These are phyloP conservation scores for Pantelozetes paolii DNA, from an alignment of 2,888 invertebrate genomes.

Conservation along the genomic window DNA sequence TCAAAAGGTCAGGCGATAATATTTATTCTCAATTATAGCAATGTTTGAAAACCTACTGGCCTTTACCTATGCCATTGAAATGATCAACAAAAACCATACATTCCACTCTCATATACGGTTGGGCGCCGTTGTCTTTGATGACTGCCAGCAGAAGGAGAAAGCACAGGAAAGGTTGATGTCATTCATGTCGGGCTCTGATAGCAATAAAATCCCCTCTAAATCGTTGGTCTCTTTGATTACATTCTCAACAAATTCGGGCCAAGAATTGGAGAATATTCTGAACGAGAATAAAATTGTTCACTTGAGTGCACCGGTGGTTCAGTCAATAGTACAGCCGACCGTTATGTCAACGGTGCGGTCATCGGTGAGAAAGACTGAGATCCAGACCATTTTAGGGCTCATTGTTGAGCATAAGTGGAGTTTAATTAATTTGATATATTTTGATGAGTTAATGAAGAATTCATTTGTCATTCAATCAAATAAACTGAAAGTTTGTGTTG, in stretches of 20 bases:
- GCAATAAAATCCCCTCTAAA: not conserved
- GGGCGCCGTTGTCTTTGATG: slow-evolving; percentile 53
- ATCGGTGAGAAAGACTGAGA: not conserved
- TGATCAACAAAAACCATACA: not conserved
- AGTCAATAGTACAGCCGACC: not conserved
- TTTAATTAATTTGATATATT: slow-evolving; percentile 35
- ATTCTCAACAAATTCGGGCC: not conserved
- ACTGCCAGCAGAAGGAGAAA: slow-evolving; percentile 51
- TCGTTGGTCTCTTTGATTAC: slow-evolving; percentile 4
- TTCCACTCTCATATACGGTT: slow-evolving; percentile 1
- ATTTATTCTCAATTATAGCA: not conserved
- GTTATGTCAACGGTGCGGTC: not conserved
- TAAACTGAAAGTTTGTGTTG: slow-evolving; percentile 36
- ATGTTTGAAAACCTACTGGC: slow-evolving; percentile 40
- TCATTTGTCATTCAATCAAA: slow-evolving; percentile 36
- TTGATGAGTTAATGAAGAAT: slow-evolving; percentile 11
- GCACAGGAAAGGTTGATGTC: slow-evolving; percentile 51
- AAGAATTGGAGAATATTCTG: not conserved
- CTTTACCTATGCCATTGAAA: slow-evolving; percentile 28
- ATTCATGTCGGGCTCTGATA: not conserved
- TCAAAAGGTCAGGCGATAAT: too few relatives aligned
- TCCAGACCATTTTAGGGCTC: not conserved
- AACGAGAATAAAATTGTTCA: not conserved
- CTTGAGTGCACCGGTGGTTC: not conserved
- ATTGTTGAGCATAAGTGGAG: slow-evolving; percentile 22